Conservation (phyloP, 2,113 vertebrate species). For the Myocastor coypus region DNA sequence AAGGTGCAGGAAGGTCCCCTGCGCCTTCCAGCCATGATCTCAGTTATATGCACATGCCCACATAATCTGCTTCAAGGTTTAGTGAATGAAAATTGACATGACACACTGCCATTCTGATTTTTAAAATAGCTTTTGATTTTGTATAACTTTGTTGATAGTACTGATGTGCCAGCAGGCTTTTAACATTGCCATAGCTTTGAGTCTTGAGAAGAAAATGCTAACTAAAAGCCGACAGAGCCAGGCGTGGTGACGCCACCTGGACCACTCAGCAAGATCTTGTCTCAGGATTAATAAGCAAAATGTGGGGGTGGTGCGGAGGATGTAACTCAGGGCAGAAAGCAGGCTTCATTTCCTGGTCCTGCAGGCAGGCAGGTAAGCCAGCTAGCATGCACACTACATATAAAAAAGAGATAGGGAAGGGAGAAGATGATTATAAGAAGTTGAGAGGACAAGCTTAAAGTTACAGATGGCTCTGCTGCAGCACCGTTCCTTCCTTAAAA, state of each 20-base stretch:
- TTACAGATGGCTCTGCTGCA: not conserved
- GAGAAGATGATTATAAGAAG: not conserved
- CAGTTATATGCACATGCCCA: not conserved
- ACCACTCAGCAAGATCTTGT: not conserved
- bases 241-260: not conserved
- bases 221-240: not conserved
- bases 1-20: too few relatives aligned
- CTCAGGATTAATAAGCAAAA: not conserved
- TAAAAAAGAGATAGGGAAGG: not conserved
- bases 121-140: constrained; percentile 58
- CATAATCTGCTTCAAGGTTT: not conserved
- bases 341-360: not conserved
- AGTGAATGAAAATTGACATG: constrained; percentile 24
- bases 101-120: constrained; percentile 30
- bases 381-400: not conserved
- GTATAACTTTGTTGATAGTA: not conserved
- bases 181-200: not conserved
- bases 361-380: not conserved
- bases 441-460: not conserved
- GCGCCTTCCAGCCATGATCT: constrained; percentile 8
- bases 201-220: not conserved
- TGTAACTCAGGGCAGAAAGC: not conserved
- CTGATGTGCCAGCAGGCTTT: not conserved
- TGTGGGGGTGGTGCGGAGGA: not conserved
- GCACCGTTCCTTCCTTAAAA: constrained; percentile 2